phyloP scores from a whole-genome alignment of 30 jellyfish, hydroid and myxozoan genomes.

The Pseudorhiza aurosa region DNA sequence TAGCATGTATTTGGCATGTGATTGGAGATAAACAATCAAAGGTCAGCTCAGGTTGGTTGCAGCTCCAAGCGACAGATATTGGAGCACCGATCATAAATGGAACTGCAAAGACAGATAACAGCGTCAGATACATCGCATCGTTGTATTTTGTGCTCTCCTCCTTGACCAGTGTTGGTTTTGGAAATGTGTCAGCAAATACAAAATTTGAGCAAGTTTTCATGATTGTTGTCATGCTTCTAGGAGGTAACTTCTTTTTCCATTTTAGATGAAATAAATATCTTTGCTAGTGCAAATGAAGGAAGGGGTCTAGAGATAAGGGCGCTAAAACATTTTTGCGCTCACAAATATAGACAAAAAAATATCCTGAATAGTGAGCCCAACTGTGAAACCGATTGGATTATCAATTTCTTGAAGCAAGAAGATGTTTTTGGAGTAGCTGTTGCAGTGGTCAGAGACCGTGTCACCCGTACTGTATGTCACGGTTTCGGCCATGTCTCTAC shows the following conservation, averaged over 20 bases:
- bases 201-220: constrained; percentile 77
- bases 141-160: constrained; percentile 79
- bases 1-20: constrained; percentile 94
- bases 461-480: too few relatives aligned
- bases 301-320: too few relatives aligned
- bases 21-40: constrained; percentile 64
- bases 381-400: too few relatives aligned
- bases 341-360: too few relatives aligned
- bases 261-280: too few relatives aligned
- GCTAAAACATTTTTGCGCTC: too few relatives aligned
- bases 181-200: constrained; percentile 92
- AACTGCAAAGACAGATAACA: constrained; percentile 5
- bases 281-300: too few relatives aligned
- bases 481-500: too few relatives aligned
- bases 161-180: constrained; percentile 97
- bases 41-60: constrained; percentile 72
- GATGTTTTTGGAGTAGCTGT: too few relatives aligned
- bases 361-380: too few relatives aligned
- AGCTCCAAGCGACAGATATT: constrained; percentile 27
- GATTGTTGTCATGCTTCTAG: constrained; percentile 86
- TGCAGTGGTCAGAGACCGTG: too few relatives aligned
- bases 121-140: constrained; percentile 72
- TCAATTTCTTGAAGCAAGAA: too few relatives aligned
- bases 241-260: constrained; percentile 61
- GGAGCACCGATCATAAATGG: constrained; percentile 31